These are phyloP conservation scores for Myotis pilosus DNA, from an alignment of 2,797 vertebrate species.

Conservation along the genomic window DNA sequence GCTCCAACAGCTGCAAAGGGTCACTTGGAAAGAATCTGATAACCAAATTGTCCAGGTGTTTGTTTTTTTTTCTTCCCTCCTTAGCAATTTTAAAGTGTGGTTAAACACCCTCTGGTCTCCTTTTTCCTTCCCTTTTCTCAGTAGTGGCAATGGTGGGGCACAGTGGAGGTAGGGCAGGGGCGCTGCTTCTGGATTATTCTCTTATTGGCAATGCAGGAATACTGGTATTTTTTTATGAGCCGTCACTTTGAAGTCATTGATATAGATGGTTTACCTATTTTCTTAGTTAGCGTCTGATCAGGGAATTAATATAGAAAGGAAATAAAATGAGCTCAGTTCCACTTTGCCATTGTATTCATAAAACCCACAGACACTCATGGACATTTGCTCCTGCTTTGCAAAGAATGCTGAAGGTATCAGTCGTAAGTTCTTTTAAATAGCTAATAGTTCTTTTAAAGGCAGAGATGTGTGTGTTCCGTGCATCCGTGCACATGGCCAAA, in stretches of 20 bases:
- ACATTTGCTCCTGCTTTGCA: background rate
- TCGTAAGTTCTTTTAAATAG: background rate
- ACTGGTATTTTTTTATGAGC: background rate
- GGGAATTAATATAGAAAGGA: constrained; percentile 18
- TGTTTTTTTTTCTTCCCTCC: background rate
- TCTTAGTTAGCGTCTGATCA: background rate
- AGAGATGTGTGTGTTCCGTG: background rate
- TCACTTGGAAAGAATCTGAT: background rate
- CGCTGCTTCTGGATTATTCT: background rate
- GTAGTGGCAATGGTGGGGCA: background rate
- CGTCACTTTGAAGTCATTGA: background rate
- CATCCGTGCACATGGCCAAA: too few species aligned
- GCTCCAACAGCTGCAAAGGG: background rate
- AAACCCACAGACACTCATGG: background rate
- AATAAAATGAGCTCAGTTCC: background rate
- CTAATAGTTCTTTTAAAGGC: background rate
- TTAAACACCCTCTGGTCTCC: background rate
- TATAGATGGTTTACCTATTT: background rate
- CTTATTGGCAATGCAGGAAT: background rate
- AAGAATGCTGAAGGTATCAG: background rate
- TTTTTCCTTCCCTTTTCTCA: constrained; percentile 53
- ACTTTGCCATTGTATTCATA: background rate
- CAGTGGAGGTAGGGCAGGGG: background rate
- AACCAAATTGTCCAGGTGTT: background rate
- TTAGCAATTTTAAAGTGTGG: background rate